Evolutionary conservation across 2,113 vertebrate genomes (phyloP), one percentile per base, ranked within the genome.

Genomic region (Speoplatyrhinus poulsoni): DNA sequence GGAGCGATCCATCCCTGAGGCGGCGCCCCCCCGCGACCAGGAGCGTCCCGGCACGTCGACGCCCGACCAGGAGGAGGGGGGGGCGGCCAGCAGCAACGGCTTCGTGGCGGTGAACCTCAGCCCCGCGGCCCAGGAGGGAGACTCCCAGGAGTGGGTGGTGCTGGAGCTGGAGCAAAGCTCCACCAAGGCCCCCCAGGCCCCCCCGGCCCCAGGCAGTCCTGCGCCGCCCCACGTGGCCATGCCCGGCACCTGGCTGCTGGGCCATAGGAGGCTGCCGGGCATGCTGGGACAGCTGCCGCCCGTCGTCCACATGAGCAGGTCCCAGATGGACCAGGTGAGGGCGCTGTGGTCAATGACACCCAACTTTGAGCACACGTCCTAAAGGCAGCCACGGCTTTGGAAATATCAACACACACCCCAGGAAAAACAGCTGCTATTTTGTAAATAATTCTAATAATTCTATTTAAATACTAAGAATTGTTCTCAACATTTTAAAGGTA

Each of bases 91-190:
- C 26, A 98, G 96, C 92, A 95, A 95, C 41, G 96, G 96, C 73
- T 98, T 96, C 74, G 93, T 98, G 79, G 96, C 96, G 1, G 93
- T 98, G 52, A 96, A 96, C 82, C 87, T 98, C 82, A 98, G 93
- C 77, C 96, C 96, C 49, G 95, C 93, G 64, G 95, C 93, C 73
- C 96, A 96, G 69, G 96, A 98, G 52, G 89, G 94, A 59, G 95
- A 97, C 90, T 98, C 96, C 62, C 97, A 96, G 86, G 98, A 99
- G 77, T 99, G 97, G 97, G 96, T 99, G 78, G 93, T 99, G 88
- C 94, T 99, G 80, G 96, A 99, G 85, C 92, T 97, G 33, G 97
- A 99, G 71, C 93, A 91, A 88, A 96, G 86, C 86, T 92, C 91
- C 54, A 89, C 92, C 82, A 96, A 93, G 89, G 88, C 82, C 15